phyloP scores from a whole-genome alignment of 1,140 invertebrate species.

The Leptestheria dahalacensis region DNA sequence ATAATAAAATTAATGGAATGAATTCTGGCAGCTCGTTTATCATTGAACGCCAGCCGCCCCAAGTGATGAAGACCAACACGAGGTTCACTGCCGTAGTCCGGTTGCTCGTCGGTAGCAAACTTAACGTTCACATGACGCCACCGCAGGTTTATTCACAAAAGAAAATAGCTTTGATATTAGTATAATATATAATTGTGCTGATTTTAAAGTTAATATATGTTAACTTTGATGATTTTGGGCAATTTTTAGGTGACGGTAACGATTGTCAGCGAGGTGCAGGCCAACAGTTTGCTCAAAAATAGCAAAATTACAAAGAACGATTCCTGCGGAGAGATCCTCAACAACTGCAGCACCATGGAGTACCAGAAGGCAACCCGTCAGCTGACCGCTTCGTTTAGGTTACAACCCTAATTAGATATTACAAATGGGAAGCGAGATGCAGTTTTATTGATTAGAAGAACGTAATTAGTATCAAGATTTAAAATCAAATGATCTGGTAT shows the following conservation, averaged over 20 bases:
- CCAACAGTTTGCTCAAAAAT: conserved; percentile 63
- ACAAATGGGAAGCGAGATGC: no score
- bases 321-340: conserved; percentile 82
- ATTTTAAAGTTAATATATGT: not conserved
- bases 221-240: not conserved
- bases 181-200: no score
- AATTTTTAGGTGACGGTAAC: conserved; percentile 51
- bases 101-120: conserved; percentile 73
- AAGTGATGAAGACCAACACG: conserved; percentile 97
- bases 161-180: conserved; percentile 20
- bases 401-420: no score
- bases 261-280: conserved; percentile 76
- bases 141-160: conserved; percentile 60
- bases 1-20: not conserved
- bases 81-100: conserved; percentile 82
- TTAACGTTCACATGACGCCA: conserved; percentile 89
- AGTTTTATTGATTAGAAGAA: no score
- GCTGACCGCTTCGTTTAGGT: conserved; percentile 67
- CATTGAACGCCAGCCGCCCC: conserved; percentile 92
- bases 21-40: conserved; percentile 64
- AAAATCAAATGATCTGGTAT: no score
- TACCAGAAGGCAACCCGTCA: conserved; percentile 58
- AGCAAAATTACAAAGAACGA: conserved; percentile 53
- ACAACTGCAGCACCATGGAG: conserved; percentile 88
- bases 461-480: no score